Conservation (phyloP, 2,888 invertebrate genomes). For the Synergus laeviventris region DNA sequence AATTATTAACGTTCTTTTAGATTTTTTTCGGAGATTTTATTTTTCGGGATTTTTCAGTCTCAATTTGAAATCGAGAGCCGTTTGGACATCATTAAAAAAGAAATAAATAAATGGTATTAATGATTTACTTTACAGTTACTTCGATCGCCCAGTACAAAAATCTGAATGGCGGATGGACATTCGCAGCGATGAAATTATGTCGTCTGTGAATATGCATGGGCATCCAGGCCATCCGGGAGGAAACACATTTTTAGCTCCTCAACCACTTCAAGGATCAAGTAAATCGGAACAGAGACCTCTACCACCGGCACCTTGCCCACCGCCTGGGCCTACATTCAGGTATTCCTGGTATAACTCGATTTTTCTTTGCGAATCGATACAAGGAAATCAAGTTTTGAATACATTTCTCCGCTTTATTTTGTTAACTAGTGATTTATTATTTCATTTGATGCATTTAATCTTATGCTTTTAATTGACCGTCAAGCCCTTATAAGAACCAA, state of each 20-base stretch:
- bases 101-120: slow-evolving; percentile 45
- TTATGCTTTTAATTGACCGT: too few species aligned
- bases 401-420: not conserved
- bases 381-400: not conserved
- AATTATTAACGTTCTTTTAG: too few species aligned
- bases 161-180: slow-evolving; percentile 76
- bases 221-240: slow-evolving; percentile 75
- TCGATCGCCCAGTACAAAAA: slow-evolving; percentile 76
- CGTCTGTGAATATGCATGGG: slow-evolving; percentile 70
- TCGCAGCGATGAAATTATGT: slow-evolving; percentile 73
- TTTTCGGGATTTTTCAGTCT: too few species aligned
- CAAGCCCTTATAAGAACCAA: too few species aligned
- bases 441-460: too few species aligned
- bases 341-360: slow-evolving; percentile 79
- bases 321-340: slow-evolving; percentile 83
- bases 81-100: not conserved
- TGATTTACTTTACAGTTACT: slow-evolving; percentile 69
- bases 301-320: slow-evolving; percentile 79
- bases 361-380: slow-evolving; percentile 43
- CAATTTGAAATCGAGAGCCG: too few species aligned
- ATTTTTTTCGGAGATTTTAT: too few species aligned
- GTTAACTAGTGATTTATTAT: too few species aligned
- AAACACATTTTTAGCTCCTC: slow-evolving; percentile 76
- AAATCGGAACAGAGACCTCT: slow-evolving; percentile 76
- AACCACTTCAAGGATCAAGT: slow-evolving; percentile 76